Evolutionary conservation across 2,888 invertebrate genomes (phyloP).

Genomic region (Lasiommata megera): DNA sequence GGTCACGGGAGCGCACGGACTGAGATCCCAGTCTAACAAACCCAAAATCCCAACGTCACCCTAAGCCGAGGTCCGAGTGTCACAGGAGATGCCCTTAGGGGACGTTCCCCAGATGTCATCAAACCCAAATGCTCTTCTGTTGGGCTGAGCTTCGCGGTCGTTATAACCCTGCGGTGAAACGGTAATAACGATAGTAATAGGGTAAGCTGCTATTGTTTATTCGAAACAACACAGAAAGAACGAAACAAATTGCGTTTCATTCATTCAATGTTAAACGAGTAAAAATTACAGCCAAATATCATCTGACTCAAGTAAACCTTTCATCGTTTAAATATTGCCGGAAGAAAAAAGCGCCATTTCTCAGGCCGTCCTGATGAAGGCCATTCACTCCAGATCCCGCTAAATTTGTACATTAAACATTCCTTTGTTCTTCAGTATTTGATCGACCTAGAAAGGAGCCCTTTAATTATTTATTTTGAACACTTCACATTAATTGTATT

Average conservation of each 20-base stretch:
- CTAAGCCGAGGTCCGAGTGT: too few relatives aligned
- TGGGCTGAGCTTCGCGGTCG: too few relatives aligned
- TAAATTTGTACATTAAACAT: slow-evolving; percentile 36
- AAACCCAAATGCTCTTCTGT: too few relatives aligned
- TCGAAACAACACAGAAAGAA: background rate
- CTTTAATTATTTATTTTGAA: slow-evolving; percentile 11
- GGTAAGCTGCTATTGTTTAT: too few relatives aligned
- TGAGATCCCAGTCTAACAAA: too few relatives aligned
- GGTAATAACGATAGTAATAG: too few relatives aligned
- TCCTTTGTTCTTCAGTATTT: slow-evolving; percentile 27
- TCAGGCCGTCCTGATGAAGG: slow-evolving; percentile 32
- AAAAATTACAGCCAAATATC: slow-evolving; percentile 26
- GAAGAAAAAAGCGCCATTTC: slow-evolving; percentile 29
- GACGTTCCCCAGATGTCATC: too few relatives aligned
- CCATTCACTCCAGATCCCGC: slow-evolving; percentile 34
- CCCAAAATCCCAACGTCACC: too few relatives aligned
- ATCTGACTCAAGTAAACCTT: slow-evolving; percentile 18
- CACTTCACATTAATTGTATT: slow-evolving; percentile 11
- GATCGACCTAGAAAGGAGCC: slow-evolving; percentile 19
- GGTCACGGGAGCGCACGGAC: too few relatives aligned
- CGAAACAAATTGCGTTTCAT: background rate
- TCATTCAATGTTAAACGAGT: background rate
- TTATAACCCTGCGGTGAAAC: too few relatives aligned
- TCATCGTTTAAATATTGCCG: slow-evolving; percentile 34
- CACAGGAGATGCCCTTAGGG: too few relatives aligned